These are phyloP conservation scores for Atlantisia rogersi DNA, from an alignment of 2,113 vertebrate genomes.

Conservation along the genomic window DNA sequence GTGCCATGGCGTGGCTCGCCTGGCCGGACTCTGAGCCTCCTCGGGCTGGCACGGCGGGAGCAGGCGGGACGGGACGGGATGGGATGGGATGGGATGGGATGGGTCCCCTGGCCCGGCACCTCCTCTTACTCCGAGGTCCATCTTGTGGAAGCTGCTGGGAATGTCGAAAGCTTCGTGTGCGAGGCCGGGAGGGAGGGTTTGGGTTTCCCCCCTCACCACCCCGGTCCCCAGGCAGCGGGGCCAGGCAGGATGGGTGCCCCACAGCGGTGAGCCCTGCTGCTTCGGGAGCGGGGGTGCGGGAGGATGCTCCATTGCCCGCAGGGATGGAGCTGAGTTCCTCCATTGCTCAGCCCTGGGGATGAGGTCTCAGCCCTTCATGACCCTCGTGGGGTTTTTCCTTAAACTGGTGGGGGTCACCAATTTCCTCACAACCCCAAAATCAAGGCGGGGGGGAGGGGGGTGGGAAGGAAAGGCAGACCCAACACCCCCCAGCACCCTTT, in stretches of 20 bases:
- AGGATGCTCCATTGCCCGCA: not conserved
- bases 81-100: not conserved
- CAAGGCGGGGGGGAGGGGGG: no score
- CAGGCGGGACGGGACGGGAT: not conserved
- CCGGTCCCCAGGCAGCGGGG: fast-evolving
- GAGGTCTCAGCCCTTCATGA: not conserved
- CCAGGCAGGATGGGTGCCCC: not conserved
- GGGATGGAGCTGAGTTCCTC: not conserved
- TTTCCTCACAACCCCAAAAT: not conserved
- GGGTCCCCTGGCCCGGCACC: constrained; percentile 4
- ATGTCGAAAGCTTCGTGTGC: not conserved
- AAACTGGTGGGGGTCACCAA: fast-evolving
- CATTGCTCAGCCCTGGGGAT: not conserved
- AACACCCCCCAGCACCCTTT: not conserved
- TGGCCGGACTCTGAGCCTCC: not conserved
- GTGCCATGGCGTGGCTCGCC: constrained; percentile 63
- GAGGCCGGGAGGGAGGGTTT: fast-evolving
- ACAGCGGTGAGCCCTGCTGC: fast-evolving
- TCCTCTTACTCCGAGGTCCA: constrained; percentile 62
- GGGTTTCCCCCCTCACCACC: not conserved
- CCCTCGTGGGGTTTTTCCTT: not conserved
- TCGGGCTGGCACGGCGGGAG: not conserved
- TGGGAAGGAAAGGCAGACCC: not conserved
- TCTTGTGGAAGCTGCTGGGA: constrained; percentile 73
- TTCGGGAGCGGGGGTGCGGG: not conserved